Percentiles rank a stretch among this genome's conserved stretches.
These are phyloP conservation scores for Thamnaconus septentrionalis DNA, from an alignment of 2,113 vertebrate genomes.

Conservation along the genomic window DNA sequence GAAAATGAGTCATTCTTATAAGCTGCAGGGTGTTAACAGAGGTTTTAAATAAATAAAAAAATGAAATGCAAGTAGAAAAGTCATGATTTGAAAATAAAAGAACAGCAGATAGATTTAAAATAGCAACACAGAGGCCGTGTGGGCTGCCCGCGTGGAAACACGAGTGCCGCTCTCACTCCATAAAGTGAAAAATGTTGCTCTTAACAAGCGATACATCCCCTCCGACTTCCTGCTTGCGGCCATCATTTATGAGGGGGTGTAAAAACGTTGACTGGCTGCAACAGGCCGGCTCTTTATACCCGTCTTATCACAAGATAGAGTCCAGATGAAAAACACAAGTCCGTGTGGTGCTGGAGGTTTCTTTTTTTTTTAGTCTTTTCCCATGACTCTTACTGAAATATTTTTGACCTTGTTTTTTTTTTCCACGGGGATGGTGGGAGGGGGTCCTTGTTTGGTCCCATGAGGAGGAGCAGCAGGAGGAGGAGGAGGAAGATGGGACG, in stretches of 20 bases:
- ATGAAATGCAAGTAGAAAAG: too few relatives aligned
- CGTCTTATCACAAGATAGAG: conserved; percentile 11
- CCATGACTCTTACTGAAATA: conserved; percentile 71
- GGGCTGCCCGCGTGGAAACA: too few relatives aligned
- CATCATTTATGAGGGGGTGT: conserved; percentile 19
- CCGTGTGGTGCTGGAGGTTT: conserved; percentile 7
- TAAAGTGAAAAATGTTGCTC: too few relatives aligned
- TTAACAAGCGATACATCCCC: not conserved
- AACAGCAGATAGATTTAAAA: too few relatives aligned
- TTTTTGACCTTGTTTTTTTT: conserved; percentile 59
- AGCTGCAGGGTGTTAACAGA: too few relatives aligned
- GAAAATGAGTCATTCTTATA: too few relatives aligned
- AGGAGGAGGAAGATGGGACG: conserved; percentile 22
- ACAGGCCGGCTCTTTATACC: conserved; percentile 14
- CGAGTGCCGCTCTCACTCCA: too few relatives aligned
- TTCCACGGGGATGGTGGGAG: conserved; percentile 37
- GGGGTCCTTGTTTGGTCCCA: conserved; percentile 55
- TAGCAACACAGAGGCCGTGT: too few relatives aligned
- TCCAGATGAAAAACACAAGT: conserved; percentile 42
- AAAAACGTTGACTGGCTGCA: conserved; percentile 9
- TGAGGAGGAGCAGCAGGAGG: conserved; percentile 36
- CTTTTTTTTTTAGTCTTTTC: conserved; percentile 57
- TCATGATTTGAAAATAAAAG: too few relatives aligned
- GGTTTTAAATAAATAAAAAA: too few relatives aligned
- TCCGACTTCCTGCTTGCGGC: conserved; percentile 29